These are phyloP conservation scores for Parnassius apollo DNA, from an alignment of 2,888 invertebrate species.

Conservation along the genomic window DNA sequence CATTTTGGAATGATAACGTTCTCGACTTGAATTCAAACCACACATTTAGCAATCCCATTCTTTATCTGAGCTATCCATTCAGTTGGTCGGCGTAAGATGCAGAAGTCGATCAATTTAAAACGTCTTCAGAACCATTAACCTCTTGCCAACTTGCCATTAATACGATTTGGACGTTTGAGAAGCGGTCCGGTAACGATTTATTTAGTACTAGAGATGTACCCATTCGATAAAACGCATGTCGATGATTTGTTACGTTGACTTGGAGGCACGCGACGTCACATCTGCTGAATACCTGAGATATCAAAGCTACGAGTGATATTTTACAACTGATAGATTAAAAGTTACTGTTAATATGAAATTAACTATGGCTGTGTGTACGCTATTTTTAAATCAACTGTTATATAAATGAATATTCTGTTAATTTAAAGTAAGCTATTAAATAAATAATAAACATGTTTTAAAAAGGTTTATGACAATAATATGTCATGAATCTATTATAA, in stretches of 20 bases:
- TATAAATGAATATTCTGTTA: too few species aligned
- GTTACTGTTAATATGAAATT: slow-evolving; percentile 26
- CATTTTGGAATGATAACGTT: slow-evolving; percentile 22
- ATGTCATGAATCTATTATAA: slow-evolving; percentile 52
- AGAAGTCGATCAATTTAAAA: slow-evolving; percentile 63
- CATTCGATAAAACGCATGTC: slow-evolving; percentile 64
- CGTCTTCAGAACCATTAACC: slow-evolving; percentile 69
- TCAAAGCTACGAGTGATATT: slow-evolving; percentile 14
- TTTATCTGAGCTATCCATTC: slow-evolving; percentile 34
- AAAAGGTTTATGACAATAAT: slow-evolving; percentile 25
- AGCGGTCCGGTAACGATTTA: slow-evolving; percentile 61
- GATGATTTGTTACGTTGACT: slow-evolving; percentile 65
- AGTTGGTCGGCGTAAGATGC: slow-evolving; percentile 36
- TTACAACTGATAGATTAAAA: slow-evolving; percentile 16
- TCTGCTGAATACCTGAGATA: slow-evolving; percentile 27
- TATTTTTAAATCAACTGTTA: too few species aligned
- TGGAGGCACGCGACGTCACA: slow-evolving; percentile 57
- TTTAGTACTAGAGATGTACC: slow-evolving; percentile 70
- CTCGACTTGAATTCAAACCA: slow-evolving; percentile 48
- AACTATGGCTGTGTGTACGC: too few species aligned
- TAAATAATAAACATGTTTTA: too few species aligned
- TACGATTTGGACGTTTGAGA: slow-evolving; percentile 60
- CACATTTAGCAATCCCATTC: slow-evolving; percentile 35
- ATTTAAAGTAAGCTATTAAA: too few species aligned
- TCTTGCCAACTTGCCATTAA: slow-evolving; percentile 61